Conservation (phyloP, 2,797 vertebrate species). For the Mareca penelope region DNA sequence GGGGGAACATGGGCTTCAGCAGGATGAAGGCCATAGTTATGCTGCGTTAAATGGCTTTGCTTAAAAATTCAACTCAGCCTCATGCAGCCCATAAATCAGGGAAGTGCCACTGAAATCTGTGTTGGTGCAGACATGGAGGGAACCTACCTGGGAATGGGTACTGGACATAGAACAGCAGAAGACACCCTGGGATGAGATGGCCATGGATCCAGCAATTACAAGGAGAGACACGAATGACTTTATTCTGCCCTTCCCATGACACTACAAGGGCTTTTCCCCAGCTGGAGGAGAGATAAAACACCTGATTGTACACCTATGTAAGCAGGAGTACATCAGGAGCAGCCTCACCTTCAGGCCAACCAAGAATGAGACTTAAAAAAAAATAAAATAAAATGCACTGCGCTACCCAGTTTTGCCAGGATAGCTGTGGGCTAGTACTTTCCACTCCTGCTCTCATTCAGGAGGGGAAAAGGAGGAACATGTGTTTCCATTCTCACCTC, state of each 20-base stretch:
- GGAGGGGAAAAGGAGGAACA: background rate
- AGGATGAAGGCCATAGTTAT: background rate
- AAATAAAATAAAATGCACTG: background rate
- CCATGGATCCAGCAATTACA: background rate
- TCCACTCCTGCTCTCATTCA: background rate
- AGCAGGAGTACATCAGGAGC: fast-evolving
- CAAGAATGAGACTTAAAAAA: background rate
- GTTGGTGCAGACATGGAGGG: background rate
- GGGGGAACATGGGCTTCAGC: background rate
- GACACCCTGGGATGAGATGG: background rate
- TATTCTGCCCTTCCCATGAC: background rate
- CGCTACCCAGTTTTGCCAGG: background rate
- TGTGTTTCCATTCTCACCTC: background rate
- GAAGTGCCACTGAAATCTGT: background rate
- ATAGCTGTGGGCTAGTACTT: background rate
- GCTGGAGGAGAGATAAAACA: background rate
- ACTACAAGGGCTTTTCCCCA: background rate
- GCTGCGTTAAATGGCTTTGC: background rate
- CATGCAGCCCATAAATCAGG: background rate
- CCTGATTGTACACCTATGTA: background rate
- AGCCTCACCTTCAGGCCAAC: background rate
- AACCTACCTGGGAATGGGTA: background rate
- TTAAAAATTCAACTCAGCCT: background rate
- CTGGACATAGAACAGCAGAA: background rate
- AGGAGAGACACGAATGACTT: background rate